A percentile compares a stretch with the other conserved stretches of the same genome.
phyloP scores from a whole-genome alignment of 2,888 invertebrate genomes.

The Resseliella maxima region DNA sequence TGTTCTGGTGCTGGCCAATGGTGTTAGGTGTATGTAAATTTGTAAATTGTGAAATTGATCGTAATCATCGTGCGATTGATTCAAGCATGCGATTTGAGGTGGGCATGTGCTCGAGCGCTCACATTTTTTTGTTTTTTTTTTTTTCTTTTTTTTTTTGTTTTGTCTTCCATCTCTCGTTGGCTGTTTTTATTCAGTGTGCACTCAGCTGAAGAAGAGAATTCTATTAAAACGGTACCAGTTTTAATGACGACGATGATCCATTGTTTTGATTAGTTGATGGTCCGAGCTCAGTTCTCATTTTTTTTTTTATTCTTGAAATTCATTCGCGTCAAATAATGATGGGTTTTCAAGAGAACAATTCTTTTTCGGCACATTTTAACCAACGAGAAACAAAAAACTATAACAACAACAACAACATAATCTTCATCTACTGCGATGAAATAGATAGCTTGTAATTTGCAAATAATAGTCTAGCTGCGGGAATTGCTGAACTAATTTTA shows the following conservation, averaged over 20 bases:
- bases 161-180: no score
- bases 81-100: constrained; percentile 37
- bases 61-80: constrained; percentile 53
- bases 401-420: background rate
- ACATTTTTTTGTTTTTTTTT: background rate
- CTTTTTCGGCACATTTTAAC: constrained; percentile 1
- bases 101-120: no score
- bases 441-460: constrained; percentile 31
- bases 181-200: background rate
- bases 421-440: background rate
- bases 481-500: constrained; percentile 45
- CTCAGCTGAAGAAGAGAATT: constrained; percentile 4
- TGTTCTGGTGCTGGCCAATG: background rate
- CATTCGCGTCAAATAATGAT: constrained; percentile 49
- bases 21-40: background rate
- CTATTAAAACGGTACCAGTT: constrained; percentile 49
- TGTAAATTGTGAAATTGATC: constrained; percentile 44
- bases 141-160: background rate
- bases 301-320: background rate
- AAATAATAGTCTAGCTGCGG: constrained; percentile 51
- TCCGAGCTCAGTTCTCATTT: background rate
- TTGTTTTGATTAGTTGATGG: constrained; percentile 55
- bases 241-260: constrained; percentile 49
- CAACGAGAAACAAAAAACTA: background rate
- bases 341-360: constrained; percentile 12